phyloP scores from a whole-genome alignment of 1,140 invertebrate genomes.

The Caenorhabditis latens region DNA sequence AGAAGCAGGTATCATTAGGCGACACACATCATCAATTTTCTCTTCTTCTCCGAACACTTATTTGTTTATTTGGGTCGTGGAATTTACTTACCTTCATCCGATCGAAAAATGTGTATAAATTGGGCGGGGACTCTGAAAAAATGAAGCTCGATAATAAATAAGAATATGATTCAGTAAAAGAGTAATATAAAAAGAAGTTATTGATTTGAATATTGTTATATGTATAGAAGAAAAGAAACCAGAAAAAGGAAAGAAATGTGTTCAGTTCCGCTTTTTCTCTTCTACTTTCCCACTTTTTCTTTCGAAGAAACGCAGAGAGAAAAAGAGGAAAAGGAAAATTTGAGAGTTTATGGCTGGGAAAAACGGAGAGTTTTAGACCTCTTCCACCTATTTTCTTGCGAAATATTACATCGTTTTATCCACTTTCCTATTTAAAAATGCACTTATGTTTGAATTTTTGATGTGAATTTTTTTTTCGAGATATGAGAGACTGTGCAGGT shows the following conservation, averaged over 20 bases:
- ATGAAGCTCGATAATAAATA: background rate
- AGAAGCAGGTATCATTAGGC: background rate
- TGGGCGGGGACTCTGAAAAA: background rate
- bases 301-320: background rate
- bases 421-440: background rate
- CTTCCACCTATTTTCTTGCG: slow-evolving; percentile 7
- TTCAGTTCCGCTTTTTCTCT: slow-evolving; percentile 28
- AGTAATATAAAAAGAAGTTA: background rate
- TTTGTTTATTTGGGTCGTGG: slow-evolving; percentile 39
- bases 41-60: background rate
- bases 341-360: background rate
- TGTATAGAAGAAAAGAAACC: background rate
- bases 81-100: slow-evolving; percentile 32
- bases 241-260: background rate
- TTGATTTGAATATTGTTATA: slow-evolving; percentile 8
- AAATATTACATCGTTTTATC: background rate
- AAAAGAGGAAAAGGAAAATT: background rate
- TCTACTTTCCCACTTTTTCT: background rate
- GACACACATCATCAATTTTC: slow-evolving; percentile 29
- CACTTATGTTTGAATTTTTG: background rate
- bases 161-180: background rate
- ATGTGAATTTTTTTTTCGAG: too few species aligned
- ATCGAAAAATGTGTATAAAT: background rate
- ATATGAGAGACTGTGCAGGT: background rate
- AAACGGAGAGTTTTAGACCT: background rate